Base-by-base conservation (phyloP, 2,888 invertebrate species). In the Parochlus steinenii region DNA sequence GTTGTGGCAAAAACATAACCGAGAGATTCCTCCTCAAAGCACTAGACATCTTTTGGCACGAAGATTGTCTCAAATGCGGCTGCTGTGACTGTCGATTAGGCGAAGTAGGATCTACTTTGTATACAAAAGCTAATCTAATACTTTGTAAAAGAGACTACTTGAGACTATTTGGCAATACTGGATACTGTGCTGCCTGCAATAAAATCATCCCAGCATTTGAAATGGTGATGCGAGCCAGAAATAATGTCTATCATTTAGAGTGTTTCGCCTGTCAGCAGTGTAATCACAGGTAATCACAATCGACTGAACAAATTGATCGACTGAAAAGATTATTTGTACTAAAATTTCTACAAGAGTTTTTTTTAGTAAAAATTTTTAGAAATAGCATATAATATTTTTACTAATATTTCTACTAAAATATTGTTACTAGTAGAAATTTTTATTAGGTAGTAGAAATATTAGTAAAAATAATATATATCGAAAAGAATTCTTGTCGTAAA, bases 261-360 rank as follows among this genome's bases (percentile, higher is more conserved):
- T 89, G 89, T 59, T 89, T 89, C 58, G 86, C 87, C 47, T 89
- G 89, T 65, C 87, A 87, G 61, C 85, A 87, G 57, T 89, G 89
- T 62, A 85, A 82, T 65, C 86, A 87, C 67, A 83, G 87, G 87
- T 87, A 58, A 61, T 55, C 39, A 39, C n/a, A n/a, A n/a, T n/a
- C n/a, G n/a, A n/a, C n/a, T n/a, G n/a, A n/a, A n/a, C n/a, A n/a
- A n/a, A n/a, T n/a, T n/a, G n/a, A n/a, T n/a, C n/a, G n/a, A n/a
- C n/a, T n/a, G 29, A 33, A 26, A 33, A 27, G 28, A 28, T 39
- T 30, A 35, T 33, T 6, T 29, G 22, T 27, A 29, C 15, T 15
- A 26, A 14, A 7, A 26, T 26, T 6, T 26, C n/a, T n/a, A n/a
- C n/a, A n/a, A n/a, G n/a, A n/a, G n/a, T n/a, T n/a, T n/a, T n/a